These are phyloP conservation scores for Linyphia triangularis DNA, from an alignment of 2,888 invertebrate genomes.

Conservation along the genomic window DNA sequence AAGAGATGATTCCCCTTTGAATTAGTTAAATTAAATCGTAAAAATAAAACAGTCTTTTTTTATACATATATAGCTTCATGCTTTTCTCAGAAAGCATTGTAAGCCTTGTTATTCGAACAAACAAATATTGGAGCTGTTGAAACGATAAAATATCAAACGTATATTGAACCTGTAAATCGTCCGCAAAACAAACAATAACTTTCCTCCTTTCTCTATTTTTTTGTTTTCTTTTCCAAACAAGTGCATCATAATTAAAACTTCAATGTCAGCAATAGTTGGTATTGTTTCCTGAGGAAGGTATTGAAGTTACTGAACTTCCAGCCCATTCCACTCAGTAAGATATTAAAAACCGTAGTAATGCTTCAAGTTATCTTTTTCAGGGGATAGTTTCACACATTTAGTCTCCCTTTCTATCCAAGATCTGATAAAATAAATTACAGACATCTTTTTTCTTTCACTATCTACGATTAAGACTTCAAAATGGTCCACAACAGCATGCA, in stretches of 20 bases:
- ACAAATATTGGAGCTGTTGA: no score
- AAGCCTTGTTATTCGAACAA: no score
- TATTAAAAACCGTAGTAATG: conserved; percentile 31
- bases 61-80: no score
- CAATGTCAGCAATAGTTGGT: not conserved
- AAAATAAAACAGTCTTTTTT: no score
- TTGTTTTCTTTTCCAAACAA: not conserved
- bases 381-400: conserved; percentile 43
- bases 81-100: no score
- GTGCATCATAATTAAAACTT: conserved; percentile 33
- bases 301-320: conserved; percentile 35
- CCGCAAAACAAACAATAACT: not conserved
- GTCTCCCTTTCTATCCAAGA: conserved; percentile 20
- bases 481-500: conserved; percentile 17
- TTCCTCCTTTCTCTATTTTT: not conserved
- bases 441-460: conserved; percentile 20
- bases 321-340: not conserved
- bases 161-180: not conserved
- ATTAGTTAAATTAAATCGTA: no score
- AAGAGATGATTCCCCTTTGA: no score
- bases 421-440: conserved; percentile 66
- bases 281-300: conserved; percentile 21
- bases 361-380: conserved; percentile 14
- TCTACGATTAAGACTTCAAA: conserved; percentile 55
- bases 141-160: no score